phyloP scores from a whole-genome alignment of 2,797 vertebrate species.

The Sphenopsis melanotis region DNA sequence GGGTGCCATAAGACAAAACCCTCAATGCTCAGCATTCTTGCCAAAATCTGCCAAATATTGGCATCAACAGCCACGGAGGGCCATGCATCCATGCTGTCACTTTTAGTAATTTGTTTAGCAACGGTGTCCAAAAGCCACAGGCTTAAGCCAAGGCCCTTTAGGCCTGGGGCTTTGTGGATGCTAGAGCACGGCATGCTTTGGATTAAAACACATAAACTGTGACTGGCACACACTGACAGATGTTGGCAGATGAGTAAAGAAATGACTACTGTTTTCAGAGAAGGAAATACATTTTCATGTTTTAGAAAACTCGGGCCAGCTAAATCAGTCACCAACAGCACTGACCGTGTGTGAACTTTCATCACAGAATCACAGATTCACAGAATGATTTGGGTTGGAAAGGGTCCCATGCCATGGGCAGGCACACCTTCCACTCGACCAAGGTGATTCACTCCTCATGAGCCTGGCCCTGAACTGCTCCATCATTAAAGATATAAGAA shows the following conservation, averaged over 20 bases:
- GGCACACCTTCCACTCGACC: not conserved
- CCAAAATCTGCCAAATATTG: not conserved
- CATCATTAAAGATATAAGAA: not conserved
- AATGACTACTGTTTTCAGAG: not conserved
- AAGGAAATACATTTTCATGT: not conserved
- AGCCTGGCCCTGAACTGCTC: not conserved
- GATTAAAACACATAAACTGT: not conserved
- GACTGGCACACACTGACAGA: not conserved
- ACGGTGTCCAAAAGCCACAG: not conserved
- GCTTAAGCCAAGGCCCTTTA: not conserved
- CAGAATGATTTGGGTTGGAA: not conserved
- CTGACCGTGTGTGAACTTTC: not conserved
- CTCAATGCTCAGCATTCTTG: not conserved
- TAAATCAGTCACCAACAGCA: not conserved
- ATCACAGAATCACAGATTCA: not conserved
- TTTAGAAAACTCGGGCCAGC: not conserved
- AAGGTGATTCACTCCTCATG: not conserved
- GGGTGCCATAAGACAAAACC: not conserved
- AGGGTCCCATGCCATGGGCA: rapidly evolving
- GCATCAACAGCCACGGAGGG: not conserved
- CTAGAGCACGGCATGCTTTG: not conserved
- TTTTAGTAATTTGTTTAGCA: not conserved
- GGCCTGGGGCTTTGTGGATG: not conserved
- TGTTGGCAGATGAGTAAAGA: not conserved
- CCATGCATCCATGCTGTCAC: not conserved